phyloP scores from a whole-genome alignment of 2,797 vertebrate genomes.

The Chlorospingus flavigularis region DNA sequence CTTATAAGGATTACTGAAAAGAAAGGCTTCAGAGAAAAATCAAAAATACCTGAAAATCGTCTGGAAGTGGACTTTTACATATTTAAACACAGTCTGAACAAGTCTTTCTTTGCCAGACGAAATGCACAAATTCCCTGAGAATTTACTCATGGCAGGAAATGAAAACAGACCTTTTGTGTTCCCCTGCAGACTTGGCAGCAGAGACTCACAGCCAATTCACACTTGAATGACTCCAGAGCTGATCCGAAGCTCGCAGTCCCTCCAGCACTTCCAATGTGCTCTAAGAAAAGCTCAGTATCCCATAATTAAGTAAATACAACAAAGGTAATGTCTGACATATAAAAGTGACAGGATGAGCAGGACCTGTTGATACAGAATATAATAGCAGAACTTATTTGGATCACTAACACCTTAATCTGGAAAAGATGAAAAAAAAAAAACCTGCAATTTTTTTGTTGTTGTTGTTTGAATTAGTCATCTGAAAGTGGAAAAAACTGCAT shows the following conservation, averaged over 20 bases:
- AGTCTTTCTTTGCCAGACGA: neutral
- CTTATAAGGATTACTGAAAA: neutral
- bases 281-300: neutral
- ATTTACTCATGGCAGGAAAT: neutral
- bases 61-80: neutral
- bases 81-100: neutral
- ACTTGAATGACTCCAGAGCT: neutral
- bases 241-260: neutral
- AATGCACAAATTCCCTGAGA: neutral
- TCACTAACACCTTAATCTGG: neutral
- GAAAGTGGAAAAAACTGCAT: neutral
- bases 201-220: neutral
- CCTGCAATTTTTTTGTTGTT: neutral
- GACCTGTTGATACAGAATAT: neutral
- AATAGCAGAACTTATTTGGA: neutral
- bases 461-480: neutral
- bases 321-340: neutral
- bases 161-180: neutral
- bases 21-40: neutral
- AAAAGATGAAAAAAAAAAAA: neutral
- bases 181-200: neutral
- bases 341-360: neutral
- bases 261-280: neutral
- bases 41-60: neutral
- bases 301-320: neutral